Evolutionary conservation across 2,888 invertebrate species (phyloP).

Genomic region (Drosophila kambysellisi): DNA sequence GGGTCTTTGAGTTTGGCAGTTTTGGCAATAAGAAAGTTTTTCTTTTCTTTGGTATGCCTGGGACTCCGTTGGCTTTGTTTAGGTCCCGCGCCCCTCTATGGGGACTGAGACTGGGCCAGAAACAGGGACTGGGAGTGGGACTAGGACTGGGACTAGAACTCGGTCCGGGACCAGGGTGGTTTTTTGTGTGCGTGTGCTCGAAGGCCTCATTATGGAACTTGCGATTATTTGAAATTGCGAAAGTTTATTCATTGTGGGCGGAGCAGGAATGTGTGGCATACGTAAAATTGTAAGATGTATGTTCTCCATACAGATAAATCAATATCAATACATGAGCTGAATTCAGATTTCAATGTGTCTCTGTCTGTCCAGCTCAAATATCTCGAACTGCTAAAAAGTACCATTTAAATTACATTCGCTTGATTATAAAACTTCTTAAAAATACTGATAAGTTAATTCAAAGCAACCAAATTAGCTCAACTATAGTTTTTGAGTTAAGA

Average conservation of each 20-base stretch:
- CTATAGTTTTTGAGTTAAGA: background rate
- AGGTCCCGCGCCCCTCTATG: constrained; percentile 29
- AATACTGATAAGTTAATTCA: background rate
- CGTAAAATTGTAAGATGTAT: constrained; percentile 71
- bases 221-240: constrained; percentile 81
- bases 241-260: constrained; percentile 74
- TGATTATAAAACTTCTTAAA: background rate
- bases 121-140: constrained; percentile 1
- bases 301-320: constrained; percentile 64
- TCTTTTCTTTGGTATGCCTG: constrained; percentile 63
- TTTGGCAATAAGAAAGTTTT: constrained; percentile 81
- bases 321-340: constrained; percentile 73
- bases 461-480: background rate
- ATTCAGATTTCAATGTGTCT: constrained; percentile 54
- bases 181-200: constrained; percentile 43
- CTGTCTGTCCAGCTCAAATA: constrained; percentile 8
- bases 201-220: constrained; percentile 78
- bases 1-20: constrained; percentile 74
- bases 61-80: constrained; percentile 59
- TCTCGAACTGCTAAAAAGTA: constrained; percentile 15
- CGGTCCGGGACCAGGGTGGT: constrained; percentile 21
- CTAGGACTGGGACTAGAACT: constrained; percentile 6
- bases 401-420: constrained; percentile 1
- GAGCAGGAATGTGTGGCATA: constrained; percentile 60
- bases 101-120: constrained; percentile 19